These are phyloP conservation scores for Psittacula cyanocephala DNA, from an alignment of 2,113 vertebrate species.

Conservation along the genomic window DNA sequence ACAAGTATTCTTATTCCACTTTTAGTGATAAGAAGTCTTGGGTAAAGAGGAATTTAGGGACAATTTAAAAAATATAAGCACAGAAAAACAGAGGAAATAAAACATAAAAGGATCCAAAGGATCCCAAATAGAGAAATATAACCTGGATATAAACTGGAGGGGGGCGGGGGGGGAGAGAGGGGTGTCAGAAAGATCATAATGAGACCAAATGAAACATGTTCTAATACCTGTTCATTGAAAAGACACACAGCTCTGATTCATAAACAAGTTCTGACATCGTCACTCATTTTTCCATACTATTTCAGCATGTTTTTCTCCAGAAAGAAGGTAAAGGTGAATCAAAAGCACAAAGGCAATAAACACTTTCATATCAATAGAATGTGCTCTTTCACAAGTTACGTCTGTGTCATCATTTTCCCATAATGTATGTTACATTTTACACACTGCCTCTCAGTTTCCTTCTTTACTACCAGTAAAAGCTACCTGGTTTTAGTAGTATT, in stretches of 20 bases:
- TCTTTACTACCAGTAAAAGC: constrained; percentile 58
- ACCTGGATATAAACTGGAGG: not conserved
- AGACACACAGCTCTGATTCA: not conserved
- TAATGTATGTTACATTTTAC: not conserved
- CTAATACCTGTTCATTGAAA: not conserved
- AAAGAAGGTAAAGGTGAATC: constrained; percentile 7
- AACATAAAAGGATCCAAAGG: not conserved
- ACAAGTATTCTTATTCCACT: not conserved
- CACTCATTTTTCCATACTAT: not conserved
- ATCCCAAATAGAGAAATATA: not conserved
- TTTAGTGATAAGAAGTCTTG: not conserved
- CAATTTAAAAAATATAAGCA: not conserved
- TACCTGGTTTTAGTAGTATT: not conserved
- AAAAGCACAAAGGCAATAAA: not conserved
- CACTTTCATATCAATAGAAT: not conserved
- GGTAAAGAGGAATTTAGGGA: not conserved
- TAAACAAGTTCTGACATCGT: not conserved
- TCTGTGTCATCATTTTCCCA: constrained; percentile 58
- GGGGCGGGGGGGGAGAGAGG: not conserved
- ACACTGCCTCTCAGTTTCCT: constrained; percentile 30
- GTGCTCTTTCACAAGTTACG: not conserved
- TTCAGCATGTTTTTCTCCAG: not conserved
- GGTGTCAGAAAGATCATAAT: not conserved
- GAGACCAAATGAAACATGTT: not conserved
- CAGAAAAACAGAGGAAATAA: not conserved